Evolutionary conservation across 2,888 invertebrate species (phyloP).

Genomic region (Cetonia aurata): DNA sequence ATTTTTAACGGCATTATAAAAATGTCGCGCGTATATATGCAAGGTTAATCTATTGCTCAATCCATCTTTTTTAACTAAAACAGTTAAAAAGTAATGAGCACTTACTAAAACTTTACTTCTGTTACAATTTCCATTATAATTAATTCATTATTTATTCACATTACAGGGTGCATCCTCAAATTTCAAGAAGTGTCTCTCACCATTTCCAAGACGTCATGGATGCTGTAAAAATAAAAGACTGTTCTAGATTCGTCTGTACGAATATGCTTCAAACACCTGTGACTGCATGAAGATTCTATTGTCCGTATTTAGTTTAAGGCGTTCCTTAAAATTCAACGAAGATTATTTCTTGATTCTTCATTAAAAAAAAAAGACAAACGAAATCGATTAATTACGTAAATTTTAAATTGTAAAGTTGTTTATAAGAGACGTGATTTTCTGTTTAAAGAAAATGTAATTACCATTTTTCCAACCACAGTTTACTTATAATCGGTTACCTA

Average conservation of each 20-base stretch:
- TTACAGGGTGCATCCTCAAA: constrained; percentile 74
- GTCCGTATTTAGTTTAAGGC: not conserved
- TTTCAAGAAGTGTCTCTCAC: constrained; percentile 72
- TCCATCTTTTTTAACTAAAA: too few relatives aligned
- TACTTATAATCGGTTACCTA: constrained; percentile 9
- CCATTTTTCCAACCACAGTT: constrained; percentile 1
- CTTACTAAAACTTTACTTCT: not conserved
- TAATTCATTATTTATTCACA: not conserved
- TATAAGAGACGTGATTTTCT: not conserved
- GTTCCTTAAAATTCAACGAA: too few relatives aligned
- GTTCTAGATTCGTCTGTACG: constrained; percentile 74
- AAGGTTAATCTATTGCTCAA: not conserved
- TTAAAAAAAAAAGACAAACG: too few relatives aligned
- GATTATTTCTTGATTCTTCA: not conserved
- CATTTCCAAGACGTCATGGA: constrained; percentile 82
- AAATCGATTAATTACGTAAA: too few relatives aligned
- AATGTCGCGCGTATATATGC: not conserved
- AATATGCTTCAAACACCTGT: constrained; percentile 53
- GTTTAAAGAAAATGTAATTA: constrained; percentile 19
- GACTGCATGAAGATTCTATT: constrained; percentile 24
- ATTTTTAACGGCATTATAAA: too few relatives aligned
- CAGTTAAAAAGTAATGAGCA: not conserved
- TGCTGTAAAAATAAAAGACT: constrained; percentile 78
- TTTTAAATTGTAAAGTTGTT: too few relatives aligned
- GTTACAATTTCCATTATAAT: constrained; percentile 16